Percentiles rank a stretch among this genome's conserved stretches.
phyloP scores from a whole-genome alignment of 2,797 vertebrate species.

The Aselliscus stoliczkanus region DNA sequence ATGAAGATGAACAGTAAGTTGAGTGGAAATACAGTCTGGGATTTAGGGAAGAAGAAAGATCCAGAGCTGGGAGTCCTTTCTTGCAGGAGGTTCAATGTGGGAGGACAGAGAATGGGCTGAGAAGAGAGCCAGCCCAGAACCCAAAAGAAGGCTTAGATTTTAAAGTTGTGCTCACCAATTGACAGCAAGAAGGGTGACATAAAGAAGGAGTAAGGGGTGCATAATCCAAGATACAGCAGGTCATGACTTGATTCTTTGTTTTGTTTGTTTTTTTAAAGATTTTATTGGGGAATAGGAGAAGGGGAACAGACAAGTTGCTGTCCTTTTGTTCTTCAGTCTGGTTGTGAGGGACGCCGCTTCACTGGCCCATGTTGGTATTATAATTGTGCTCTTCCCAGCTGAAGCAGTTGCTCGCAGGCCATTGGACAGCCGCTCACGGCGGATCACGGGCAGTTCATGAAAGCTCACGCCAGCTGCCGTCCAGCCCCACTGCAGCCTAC shows the following conservation, averaged over 20 bases:
- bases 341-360: too few species aligned
- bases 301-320: too few species aligned
- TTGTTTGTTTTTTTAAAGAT: too few species aligned
- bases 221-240: background rate
- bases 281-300: too few species aligned
- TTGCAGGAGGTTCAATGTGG: background rate
- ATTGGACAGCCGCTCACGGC: too few species aligned
- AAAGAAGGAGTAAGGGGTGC: background rate
- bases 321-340: too few species aligned
- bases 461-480: too few species aligned
- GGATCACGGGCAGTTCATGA: too few species aligned
- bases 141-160: background rate
- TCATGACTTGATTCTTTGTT: background rate
- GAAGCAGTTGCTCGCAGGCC: too few species aligned
- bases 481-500: too few species aligned
- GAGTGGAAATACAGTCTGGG: background rate
- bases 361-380: too few species aligned
- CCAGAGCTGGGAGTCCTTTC: background rate
- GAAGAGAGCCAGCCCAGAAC: background rate
- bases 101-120: background rate
- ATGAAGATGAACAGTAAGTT: background rate
- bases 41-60: background rate
- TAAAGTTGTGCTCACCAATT: background rate
- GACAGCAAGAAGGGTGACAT: background rate
- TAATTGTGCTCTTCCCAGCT: too few species aligned